Base-by-base conservation (phyloP, 2,888 invertebrate genomes). In the Hanleya hanleyi region DNA sequence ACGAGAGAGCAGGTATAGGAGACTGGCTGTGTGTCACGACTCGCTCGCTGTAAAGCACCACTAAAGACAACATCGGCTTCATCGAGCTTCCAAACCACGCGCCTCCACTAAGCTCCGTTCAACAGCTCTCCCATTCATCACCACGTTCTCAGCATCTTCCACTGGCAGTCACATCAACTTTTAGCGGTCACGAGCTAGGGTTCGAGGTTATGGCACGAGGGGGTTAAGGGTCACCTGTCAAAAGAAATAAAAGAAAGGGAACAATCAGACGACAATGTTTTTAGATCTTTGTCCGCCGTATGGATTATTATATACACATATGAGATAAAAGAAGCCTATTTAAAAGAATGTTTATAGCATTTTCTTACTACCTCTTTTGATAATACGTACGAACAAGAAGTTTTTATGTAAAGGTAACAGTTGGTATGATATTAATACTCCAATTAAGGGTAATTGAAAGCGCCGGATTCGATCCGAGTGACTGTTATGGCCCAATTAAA, bases 41-140 rank as follows among this genome's bases (percentile, higher is more conserved):
- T 57, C 26, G 26, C 29, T 32, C 15, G 18, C 32, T 57, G 22
- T 4, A 57, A 15, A 9, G 15, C 57, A 4, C 26, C 29, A 29
- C 57, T 57, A 22, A 57, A 57, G 57, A 57, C 57, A 57, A 57
- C 57, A 57, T 22, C 32, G 29, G 22, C 26, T 32, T 57, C 7
- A 57, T 57, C 57, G 57, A 57, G 29, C 22, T 57, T 57, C 29
- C 57, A 29, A 22, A 29, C 57, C 57, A 57, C 57, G 57, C 57
- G 22, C 29, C 22, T 57, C 57, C 29, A 4, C 12, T 57, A 57
- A 57, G 57, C 57, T 26, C 32, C 18, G 12, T 29, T 9, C 57
- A 57, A 57, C 57, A 57, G 29, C 29, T 57, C 32, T 32, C 29
- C 57, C 57, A 57, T 57, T 57, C 57, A 57, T 57, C 57, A 15